Conservation (phyloP, 2,888 invertebrate genomes). For the Chirona hameri region DNA sequence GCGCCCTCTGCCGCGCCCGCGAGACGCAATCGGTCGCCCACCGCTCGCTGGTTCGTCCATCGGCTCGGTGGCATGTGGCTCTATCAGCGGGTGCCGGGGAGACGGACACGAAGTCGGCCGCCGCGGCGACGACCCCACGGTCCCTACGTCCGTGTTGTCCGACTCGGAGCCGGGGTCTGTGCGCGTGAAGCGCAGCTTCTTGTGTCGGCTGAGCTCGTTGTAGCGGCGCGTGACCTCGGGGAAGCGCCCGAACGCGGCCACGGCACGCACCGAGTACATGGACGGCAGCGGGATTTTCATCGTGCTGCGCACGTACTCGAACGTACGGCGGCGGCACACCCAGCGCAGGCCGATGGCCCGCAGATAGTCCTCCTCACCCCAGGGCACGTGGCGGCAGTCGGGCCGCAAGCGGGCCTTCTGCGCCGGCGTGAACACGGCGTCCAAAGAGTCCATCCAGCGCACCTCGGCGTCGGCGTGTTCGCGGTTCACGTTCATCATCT, state of each 20-base stretch:
- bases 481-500: neutral
- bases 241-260: neutral
- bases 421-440: neutral
- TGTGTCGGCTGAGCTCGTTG: neutral
- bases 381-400: neutral
- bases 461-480: neutral
- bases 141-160: neutral
- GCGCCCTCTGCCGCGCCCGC: neutral
- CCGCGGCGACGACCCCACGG: neutral
- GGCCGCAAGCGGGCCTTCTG: conserved; percentile 7
- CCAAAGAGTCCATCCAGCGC: neutral
- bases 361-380: neutral
- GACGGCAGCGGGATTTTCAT: conserved; percentile 14
- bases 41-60: neutral
- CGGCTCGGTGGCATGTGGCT: no score
- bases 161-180: neutral
- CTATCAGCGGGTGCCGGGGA: no score
- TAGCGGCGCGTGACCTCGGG: neutral
- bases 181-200: neutral
- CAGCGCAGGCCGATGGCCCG: neutral
- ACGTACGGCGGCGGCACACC: neutral
- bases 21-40: neutral
- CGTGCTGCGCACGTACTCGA: neutral
- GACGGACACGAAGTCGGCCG: neutral
- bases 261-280: neutral